Percentiles rank a stretch among this genome's conserved stretches.
Evolutionary conservation across 2,797 vertebrate genomes (phyloP).

Genomic region (Macropodus opercularis): DNA sequence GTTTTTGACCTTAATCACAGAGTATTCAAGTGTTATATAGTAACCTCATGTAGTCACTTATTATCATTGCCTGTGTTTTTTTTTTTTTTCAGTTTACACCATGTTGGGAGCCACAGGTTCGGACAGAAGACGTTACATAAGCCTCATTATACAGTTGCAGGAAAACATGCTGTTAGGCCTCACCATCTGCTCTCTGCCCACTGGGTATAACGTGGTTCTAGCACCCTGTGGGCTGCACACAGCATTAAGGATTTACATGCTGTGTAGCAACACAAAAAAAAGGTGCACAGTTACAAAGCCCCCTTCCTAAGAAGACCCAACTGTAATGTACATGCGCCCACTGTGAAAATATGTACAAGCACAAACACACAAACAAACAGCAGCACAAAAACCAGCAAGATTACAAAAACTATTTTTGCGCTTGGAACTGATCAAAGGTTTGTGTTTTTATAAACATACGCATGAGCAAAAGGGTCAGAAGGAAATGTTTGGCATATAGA

Average conservation of each 20-base stretch:
- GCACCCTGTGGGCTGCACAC: conserved; percentile 27
- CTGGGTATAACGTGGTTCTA: conserved; percentile 28
- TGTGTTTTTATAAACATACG: conserved; percentile 1
- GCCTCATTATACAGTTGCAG: conserved; percentile 34
- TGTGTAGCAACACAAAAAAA: background rate
- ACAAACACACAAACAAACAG: conserved; percentile 1
- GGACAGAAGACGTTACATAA: conserved; percentile 69
- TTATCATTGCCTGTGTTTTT: conserved; percentile 1
- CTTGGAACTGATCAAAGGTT: background rate
- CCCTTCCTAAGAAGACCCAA: background rate
- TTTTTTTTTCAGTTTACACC: conserved; percentile 15
- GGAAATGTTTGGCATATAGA: conserved; percentile 20
- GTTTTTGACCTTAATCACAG: background rate
- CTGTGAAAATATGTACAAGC: background rate
- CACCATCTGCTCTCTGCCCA: conserved; percentile 55
- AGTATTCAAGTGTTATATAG: conserved; percentile 2
- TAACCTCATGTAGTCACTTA: conserved; percentile 16
- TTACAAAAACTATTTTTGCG: conserved; percentile 1
- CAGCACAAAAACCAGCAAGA: conserved; percentile 5
- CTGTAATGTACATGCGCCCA: background rate
- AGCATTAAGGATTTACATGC: conserved; percentile 7
- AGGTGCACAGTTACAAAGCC: background rate
- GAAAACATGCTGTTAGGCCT: conserved; percentile 68
- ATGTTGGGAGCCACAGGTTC: conserved; percentile 44
- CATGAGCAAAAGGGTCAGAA: conserved; percentile 12